Base-by-base conservation (phyloP, 2,888 invertebrate genomes). In the Scaptomyza reducta region DNA sequence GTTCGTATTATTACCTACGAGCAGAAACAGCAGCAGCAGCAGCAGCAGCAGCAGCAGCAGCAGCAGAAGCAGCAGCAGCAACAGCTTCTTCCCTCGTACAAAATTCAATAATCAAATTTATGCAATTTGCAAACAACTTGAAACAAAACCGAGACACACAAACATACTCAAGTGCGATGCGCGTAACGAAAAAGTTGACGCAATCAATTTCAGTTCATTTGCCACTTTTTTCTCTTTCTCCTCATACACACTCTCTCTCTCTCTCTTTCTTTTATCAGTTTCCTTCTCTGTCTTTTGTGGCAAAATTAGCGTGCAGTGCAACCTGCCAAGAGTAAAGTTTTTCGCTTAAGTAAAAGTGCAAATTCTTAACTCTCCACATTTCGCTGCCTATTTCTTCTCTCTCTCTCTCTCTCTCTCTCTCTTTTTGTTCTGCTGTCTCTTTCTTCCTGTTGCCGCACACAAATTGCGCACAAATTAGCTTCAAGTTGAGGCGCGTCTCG, bases 391-490 rank as follows among this genome's bases (percentile, higher is more conserved):
- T 18, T 2, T 46, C 29, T 46, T 5, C 16, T 33, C 6, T 31
- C 14, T 27, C 9, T 53, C 7, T 35, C n/a, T n/a, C 1, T 49
- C 7, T 22, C 14, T 38, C 6, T 53, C 9, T 35, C 11, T n/a
- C 1, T 49, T 4, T 38, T 31, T 42, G n/a, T 56, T 0, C 10
- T 35, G 22, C 58, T 46, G 10, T 22, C 33, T 61, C 46, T 40
- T 10, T 55, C 22, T 61, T 57, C 54, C 45, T 59, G 57, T 73
- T 53, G 46, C 56, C 50, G 65, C 78, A 72, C 66, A 67, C 72
- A 85, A 83, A 79, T 85, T 85, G 83, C 64, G 72, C 78, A 74
- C 76, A 84, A 83, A 83, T 83, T 85, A 85, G 83, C 76, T 74
- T 40, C 71, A 77, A 83, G 83, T 83, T 83, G 79, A 70, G 78